Percentiles rank a stretch among this genome's conserved stretches.
These are phyloP conservation scores for Caenorhabditis latens DNA, from an alignment of 1,140 invertebrate species.

Conservation along the genomic window DNA sequence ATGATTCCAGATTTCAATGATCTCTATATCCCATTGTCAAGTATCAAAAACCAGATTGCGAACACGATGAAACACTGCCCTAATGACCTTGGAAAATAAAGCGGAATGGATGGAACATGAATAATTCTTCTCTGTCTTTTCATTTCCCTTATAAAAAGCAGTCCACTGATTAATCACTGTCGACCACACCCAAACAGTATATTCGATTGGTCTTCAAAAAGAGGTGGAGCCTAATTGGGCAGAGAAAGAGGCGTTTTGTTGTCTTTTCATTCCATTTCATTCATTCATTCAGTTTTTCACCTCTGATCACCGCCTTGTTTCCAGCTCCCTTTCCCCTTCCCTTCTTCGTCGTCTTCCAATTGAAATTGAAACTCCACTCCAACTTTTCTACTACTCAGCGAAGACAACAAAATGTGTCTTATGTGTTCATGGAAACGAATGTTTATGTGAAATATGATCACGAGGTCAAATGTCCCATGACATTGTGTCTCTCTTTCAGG, in stretches of 20 bases:
- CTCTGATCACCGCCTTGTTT: not conserved
- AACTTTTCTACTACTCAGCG: not conserved
- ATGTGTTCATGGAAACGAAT: constrained; percentile 29
- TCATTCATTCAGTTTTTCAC: constrained; percentile 11
- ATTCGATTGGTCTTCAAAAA: constrained; percentile 29
- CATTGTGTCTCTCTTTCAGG: constrained; percentile 5
- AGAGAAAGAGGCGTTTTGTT: constrained; percentile 13
- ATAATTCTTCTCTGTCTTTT: not conserved
- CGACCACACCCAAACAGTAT: constrained; percentile 53
- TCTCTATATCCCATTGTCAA: not conserved
- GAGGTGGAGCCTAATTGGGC: constrained; percentile 42
- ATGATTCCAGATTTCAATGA: not conserved
- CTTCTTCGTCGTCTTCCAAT: not conserved
- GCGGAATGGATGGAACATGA: constrained; percentile 3
- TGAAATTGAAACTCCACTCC: constrained; percentile 13
- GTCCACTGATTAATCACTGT: constrained; percentile 45
- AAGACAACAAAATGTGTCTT: not conserved
- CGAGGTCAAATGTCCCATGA: constrained; percentile 34
- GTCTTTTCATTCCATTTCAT: constrained; percentile 8
- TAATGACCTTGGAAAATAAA: constrained; percentile 32
- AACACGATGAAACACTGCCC: constrained; percentile 53
- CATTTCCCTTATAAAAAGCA: not conserved
- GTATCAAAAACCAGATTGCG: not conserved
- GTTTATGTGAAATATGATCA: constrained; percentile 42
- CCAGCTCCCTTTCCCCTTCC: not conserved